These are phyloP conservation scores for Crossaster papposus DNA, from an alignment of 53 echinoderm and acorn worm species.

Conservation along the genomic window DNA sequence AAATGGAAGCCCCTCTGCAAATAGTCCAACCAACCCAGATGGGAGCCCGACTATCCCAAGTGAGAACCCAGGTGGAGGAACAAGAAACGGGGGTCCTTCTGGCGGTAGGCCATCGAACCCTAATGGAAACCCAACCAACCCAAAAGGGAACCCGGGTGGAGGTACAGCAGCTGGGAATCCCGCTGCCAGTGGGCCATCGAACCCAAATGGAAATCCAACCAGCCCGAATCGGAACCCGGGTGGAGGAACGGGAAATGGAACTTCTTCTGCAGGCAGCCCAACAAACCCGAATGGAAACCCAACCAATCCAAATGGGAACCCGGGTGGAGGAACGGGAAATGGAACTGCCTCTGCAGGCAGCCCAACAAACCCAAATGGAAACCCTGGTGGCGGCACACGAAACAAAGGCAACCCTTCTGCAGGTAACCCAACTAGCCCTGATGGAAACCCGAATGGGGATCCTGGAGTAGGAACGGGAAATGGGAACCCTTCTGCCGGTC, in stretches of 20 bases:
- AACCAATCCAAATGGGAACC: background rate
- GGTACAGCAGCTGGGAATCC: conserved; percentile 2
- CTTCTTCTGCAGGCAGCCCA: background rate
- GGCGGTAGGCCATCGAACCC: background rate
- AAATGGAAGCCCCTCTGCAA: background rate
- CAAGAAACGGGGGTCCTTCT: background rate
- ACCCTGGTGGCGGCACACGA: background rate
- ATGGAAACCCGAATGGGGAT: conserved; percentile 6
- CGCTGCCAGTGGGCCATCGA: background rate
- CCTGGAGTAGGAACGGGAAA: conserved; percentile 2
- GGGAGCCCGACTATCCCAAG: background rate
- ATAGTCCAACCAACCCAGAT: background rate
- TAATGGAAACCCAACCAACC: conserved; percentile 11
- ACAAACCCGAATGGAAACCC: conserved; percentile 13
- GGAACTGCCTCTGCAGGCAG: background rate
- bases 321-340: conserved; percentile 1
- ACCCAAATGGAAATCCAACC: too few relatives aligned
- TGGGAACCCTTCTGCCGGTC: background rate
- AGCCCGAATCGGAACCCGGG: conserved; percentile 11
- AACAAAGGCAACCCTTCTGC: background rate
- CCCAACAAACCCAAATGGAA: background rate
- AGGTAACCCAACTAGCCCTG: background rate
- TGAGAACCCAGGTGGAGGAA: conserved; percentile 24
- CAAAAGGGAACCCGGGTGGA: conserved; percentile 13
- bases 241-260: background rate